phyloP scores from a whole-genome alignment of 2,888 invertebrate species.

The Mechanitis messenoides region DNA sequence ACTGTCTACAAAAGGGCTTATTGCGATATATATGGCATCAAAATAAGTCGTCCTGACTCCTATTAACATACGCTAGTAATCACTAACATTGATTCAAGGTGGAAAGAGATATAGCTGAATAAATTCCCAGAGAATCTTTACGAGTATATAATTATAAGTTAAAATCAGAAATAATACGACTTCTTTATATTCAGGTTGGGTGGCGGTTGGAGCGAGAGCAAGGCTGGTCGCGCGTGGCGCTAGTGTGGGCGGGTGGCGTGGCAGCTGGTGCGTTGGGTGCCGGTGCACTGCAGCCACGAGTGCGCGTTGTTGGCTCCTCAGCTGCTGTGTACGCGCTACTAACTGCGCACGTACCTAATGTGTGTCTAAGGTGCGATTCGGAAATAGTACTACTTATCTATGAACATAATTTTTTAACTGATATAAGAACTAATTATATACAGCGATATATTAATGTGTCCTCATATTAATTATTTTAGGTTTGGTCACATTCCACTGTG shows the following conservation, averaged over 20 bases:
- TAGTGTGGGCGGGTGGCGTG: conserved; percentile 86
- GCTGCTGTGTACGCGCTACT: conserved; percentile 93
- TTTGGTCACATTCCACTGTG: conserved; percentile 65
- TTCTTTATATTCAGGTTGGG: conserved; percentile 54
- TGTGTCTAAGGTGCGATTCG: conserved; percentile 75
- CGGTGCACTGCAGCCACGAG: conserved; percentile 83
- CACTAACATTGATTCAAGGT: no score
- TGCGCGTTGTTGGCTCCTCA: conserved; percentile 90
- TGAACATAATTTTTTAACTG: background rate
- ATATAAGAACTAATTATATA: background rate
- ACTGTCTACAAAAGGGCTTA: no score
- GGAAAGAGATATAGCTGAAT: no score
- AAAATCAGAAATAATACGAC: no score
- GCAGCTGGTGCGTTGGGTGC: conserved; percentile 85
- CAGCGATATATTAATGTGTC: background rate
- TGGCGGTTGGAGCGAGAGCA: conserved; percentile 82
- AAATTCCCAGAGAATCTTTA: no score
- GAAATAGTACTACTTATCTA: background rate
- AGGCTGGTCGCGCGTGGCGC: conserved; percentile 81
- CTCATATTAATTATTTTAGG: conserved; percentile 34
- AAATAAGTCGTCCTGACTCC: no score
- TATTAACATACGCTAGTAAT: no score
- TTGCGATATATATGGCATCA: no score
- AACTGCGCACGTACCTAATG: conserved; percentile 90
- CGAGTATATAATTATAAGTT: no score